Base-by-base conservation (phyloP, 2,113 vertebrate species). In the Rhinoderma darwinii region DNA sequence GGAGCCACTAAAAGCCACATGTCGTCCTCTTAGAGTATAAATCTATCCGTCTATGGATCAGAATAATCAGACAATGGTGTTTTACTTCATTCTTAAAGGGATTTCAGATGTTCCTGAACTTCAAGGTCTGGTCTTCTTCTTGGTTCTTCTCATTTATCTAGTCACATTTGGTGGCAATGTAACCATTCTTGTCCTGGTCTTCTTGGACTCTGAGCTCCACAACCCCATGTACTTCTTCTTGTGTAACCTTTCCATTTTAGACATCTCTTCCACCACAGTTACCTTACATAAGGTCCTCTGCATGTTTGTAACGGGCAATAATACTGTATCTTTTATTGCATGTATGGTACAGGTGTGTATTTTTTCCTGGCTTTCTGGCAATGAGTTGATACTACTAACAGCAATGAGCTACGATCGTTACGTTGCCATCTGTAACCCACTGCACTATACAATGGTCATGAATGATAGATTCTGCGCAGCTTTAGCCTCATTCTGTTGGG, bases 391-490 rank as follows among this genome's bases (percentile, higher is more conserved):
- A 25, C 41, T 89, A 5, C 88, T 89, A 25, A 86, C 88, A 10
- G 83, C 47, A 4, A 89, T 89, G 88, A 82, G 86, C 15, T 89
- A 88, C 30, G 86, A 89, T 12, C 87, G 88, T 17, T 88, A 88
- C 4, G 61, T 88, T 12, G 83, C 88, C 61, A 89, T 89, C 59
- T 89, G 88, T 83, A 44, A 89, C 47, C 88, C 88, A n/a, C 15
- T 89, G 50, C 83, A 76, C 43, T 89, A 89, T 51, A 25, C 37
- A 7, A 63, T 25, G 11, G 41, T 86, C 10, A 89, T 89, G 88
- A 77, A n/a, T 20, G 12, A 8, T 25, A 86, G 63, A 43, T 43
- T 73, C 84, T 88, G 51, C 18, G 8, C 14, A 18, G 37, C n/a
- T 10, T 61, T 84, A 35, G 83, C 70, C 25, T 20, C n/a, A 3